A percentile compares a stretch with the other conserved stretches of the same genome.
phyloP scores from a whole-genome alignment of 2,113 vertebrate genomes.

The Laticauda laticaudata region DNA sequence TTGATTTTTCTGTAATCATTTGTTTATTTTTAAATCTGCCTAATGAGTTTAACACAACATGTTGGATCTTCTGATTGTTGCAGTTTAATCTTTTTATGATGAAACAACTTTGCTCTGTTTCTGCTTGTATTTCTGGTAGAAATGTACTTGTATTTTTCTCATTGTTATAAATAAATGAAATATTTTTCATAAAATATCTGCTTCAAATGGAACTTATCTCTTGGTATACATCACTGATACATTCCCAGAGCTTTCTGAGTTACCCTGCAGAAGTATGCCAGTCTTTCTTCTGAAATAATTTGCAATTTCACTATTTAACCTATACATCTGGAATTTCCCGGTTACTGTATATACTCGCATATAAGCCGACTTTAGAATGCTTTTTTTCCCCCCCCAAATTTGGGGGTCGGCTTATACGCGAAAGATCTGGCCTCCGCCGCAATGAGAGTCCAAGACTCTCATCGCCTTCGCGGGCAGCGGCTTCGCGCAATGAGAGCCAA shows the following conservation, averaged over 20 bases:
- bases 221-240: background rate
- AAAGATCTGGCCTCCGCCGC: no score
- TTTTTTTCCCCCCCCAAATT: no score
- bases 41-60: constrained; percentile 3
- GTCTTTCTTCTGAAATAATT: background rate
- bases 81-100: background rate
- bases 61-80: background rate
- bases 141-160: background rate
- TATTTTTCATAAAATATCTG: background rate
- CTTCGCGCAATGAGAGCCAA: no score
- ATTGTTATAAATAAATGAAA: background rate
- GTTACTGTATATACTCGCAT: no score
- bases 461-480: no score
- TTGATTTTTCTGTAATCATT: constrained; percentile 31
- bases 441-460: no score
- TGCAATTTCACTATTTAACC: background rate
- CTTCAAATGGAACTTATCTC: background rate
- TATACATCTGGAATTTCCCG: background rate
- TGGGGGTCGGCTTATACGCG: no score
- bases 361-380: no score
- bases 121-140: background rate
- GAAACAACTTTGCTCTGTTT: background rate
- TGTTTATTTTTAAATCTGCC: constrained; percentile 37
- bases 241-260: background rate
- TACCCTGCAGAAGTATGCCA: background rate